phyloP scores from a whole-genome alignment of 1,140 invertebrate species.

The Andrena cerasifolii region DNA sequence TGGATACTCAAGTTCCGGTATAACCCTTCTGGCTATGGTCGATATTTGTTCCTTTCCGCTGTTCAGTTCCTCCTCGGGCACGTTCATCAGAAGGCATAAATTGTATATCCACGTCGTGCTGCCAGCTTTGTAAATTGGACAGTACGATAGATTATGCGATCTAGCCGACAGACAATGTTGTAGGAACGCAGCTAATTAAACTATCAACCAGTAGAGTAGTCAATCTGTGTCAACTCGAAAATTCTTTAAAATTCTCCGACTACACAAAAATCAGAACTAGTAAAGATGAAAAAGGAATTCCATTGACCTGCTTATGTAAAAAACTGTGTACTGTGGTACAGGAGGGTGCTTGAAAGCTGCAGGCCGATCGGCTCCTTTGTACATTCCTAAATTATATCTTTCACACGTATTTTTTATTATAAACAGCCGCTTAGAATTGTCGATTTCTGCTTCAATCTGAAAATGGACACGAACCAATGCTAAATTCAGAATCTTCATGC shows the following conservation, averaged over 20 bases:
- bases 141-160: conserved; percentile 81
- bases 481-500: too few relatives aligned
- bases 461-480: conserved; percentile 9
- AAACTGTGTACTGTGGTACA: conserved; percentile 81
- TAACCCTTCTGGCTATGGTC: conserved; percentile 77
- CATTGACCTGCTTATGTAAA: conserved; percentile 81
- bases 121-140: conserved; percentile 84
- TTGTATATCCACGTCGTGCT: conserved; percentile 83
- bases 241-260: too few relatives aligned
- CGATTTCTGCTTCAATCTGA: conserved; percentile 70
- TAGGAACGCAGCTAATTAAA: conserved; percentile 2
- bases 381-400: conserved; percentile 80
- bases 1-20: conserved; percentile 79
- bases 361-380: conserved; percentile 62
- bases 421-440: conserved; percentile 71
- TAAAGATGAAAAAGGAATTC: conserved; percentile 12
- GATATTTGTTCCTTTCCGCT: conserved; percentile 77
- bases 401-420: conserved; percentile 75
- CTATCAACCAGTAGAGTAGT: not conserved
- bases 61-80: conserved; percentile 73
- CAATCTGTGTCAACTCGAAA: too few relatives aligned
- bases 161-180: conserved; percentile 65
- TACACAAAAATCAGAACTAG: too few relatives aligned
- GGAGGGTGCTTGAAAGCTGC: conserved; percentile 81
- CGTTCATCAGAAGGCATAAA: conserved; percentile 77